These are phyloP conservation scores for Parotia lawesii DNA, from an alignment of 2,113 vertebrate genomes.

Conservation along the genomic window DNA sequence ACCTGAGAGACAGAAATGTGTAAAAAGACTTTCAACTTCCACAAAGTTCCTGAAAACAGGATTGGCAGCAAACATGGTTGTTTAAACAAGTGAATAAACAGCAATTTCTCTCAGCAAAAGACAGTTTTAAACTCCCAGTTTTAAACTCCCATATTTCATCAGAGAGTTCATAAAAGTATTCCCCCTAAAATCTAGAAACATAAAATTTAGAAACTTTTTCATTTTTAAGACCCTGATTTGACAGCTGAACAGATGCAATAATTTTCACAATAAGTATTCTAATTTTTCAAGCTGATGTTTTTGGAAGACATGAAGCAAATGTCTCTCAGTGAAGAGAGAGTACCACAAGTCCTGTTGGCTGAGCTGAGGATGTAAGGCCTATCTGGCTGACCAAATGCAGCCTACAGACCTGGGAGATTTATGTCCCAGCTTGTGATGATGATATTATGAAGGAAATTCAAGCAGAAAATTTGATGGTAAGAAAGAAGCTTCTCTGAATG, in stretches of 20 bases:
- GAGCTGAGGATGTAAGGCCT: background rate
- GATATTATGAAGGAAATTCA: background rate
- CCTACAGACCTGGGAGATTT: background rate
- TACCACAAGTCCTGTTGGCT: background rate
- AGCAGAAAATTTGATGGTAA: background rate
- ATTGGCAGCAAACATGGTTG: background rate
- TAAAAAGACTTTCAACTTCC: background rate
- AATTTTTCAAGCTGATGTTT: background rate
- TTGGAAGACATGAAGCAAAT: background rate
- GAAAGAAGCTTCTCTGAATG: background rate
- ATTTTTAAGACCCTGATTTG: background rate
- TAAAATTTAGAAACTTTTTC: background rate
- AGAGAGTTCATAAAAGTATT: background rate
- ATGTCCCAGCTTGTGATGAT: background rate
- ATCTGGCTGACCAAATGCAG: background rate
- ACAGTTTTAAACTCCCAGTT: background rate
- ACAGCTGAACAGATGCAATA: background rate
- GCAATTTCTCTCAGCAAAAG: background rate
- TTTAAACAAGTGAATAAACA: background rate
- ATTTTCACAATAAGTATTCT: background rate
- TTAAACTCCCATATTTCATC: background rate
- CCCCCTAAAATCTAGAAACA: background rate
- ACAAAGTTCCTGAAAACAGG: background rate
- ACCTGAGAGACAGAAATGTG: slow-evolving; percentile 71
- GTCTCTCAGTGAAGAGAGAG: background rate